Conservation (phyloP, 2,888 invertebrate genomes). For the Diarsia brunnea region DNA sequence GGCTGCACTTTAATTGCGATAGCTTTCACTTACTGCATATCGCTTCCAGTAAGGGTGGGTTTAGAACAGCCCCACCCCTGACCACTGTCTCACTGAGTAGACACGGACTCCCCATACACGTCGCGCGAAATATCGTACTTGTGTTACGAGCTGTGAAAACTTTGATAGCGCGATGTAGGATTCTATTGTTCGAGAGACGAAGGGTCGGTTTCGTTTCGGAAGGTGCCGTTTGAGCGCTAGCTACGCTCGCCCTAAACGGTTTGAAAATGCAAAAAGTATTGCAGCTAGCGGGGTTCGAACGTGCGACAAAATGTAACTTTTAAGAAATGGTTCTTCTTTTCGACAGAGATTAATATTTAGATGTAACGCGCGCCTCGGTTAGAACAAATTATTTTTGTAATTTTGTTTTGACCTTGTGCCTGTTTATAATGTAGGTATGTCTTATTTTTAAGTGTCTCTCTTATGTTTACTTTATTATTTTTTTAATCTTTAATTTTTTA, state of each 20-base stretch:
- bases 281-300: no score
- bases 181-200: not conserved
- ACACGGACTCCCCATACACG: conserved; percentile 35
- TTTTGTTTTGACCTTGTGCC: no score
- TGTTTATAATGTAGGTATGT: no score
- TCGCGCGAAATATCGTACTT: not conserved
- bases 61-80: conserved; percentile 27
- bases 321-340: no score
- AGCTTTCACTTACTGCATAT: not conserved
- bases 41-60: not conserved
- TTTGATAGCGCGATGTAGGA: conserved; percentile 36
- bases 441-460: no score
- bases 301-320: no score
- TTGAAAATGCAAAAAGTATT: no score
- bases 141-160: conserved; percentile 13
- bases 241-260: not conserved
- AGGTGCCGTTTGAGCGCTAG: not conserved
- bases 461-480: no score
- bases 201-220: not conserved
- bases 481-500: no score
- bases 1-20: conserved; percentile 2
- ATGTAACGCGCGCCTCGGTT: no score
- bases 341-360: no score
- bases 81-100: conserved; percentile 48
- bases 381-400: no score